A percentile compares a stretch with the other conserved stretches of the same genome.
phyloP scores from a whole-genome alignment of 2,797 vertebrate species.

The Nannoperca obscura region DNA sequence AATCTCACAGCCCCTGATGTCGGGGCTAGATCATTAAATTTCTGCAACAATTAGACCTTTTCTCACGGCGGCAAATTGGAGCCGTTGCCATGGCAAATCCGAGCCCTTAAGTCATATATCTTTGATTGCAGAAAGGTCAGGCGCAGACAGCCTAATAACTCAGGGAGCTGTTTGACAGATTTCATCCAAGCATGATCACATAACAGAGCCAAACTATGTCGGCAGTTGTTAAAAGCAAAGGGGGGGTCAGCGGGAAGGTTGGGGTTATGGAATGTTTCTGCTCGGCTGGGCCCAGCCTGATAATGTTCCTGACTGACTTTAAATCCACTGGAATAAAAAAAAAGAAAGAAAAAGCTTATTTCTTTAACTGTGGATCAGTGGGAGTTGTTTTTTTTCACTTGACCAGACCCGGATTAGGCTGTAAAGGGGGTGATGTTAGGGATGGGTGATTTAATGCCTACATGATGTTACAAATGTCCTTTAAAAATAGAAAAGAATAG shows the following conservation, averaged over 20 bases:
- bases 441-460: slow-evolving; percentile 70
- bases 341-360: slow-evolving; percentile 66
- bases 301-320: slow-evolving; percentile 98
- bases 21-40: slow-evolving; percentile 99
- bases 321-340: slow-evolving; percentile 91
- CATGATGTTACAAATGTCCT: slow-evolving; percentile 48
- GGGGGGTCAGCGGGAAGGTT: slow-evolving; percentile 97
- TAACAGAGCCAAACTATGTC: slow-evolving; percentile 99
- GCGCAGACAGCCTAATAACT: slow-evolving; percentile 99
- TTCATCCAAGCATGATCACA: slow-evolving; percentile 99
- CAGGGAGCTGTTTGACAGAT: slow-evolving; percentile 99
- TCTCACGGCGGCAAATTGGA: slow-evolving; percentile 99
- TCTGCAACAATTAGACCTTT: slow-evolving; percentile 99
- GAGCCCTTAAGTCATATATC: slow-evolving; percentile 99
- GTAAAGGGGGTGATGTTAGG: slow-evolving; percentile 69
- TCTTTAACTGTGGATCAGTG: slow-evolving; percentile 74
- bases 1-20: slow-evolving; percentile 99
- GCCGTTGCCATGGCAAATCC: slow-evolving; percentile 99
- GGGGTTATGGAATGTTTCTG: slow-evolving; percentile 99
- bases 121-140: slow-evolving; percentile 99
- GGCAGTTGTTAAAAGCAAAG: slow-evolving; percentile 99
- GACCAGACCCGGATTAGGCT: slow-evolving; percentile 65
- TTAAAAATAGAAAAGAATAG: slow-evolving; percentile 48
- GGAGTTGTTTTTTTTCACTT: slow-evolving; percentile 56
- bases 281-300: slow-evolving; percentile 97